Evolutionary conservation across 2,113 vertebrate species (phyloP).

Genomic region (Brachyhypopomus gauderio): DNA sequence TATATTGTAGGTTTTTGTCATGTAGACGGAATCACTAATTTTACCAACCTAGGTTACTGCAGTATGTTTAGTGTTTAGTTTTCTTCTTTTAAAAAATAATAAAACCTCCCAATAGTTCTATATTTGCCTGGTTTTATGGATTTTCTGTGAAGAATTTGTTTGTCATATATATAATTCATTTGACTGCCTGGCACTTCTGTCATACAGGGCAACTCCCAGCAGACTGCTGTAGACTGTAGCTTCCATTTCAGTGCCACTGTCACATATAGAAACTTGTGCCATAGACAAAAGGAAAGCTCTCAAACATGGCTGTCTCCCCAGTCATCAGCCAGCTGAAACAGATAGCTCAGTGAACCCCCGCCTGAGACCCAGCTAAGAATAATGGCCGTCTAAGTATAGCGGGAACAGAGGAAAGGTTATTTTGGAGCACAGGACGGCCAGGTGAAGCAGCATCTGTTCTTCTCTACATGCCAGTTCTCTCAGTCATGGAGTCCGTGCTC

Average conservation of each 20-base stretch:
- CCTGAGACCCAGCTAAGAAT: conserved; percentile 38
- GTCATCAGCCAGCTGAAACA: conserved; percentile 31
- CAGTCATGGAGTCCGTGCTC: conserved; percentile 27
- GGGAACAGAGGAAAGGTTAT: conserved; percentile 30
- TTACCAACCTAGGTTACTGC: neutral
- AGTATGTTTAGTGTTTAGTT: too few species aligned
- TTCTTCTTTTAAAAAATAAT: too few species aligned
- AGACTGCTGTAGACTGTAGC: neutral
- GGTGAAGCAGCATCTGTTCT: neutral
- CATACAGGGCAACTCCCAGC: neutral
- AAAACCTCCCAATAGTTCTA: neutral
- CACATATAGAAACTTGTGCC: conserved; percentile 27
- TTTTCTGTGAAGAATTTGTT: neutral
- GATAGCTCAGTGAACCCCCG: conserved; percentile 37
- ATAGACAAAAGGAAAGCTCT: conserved; percentile 34
- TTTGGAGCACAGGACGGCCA: neutral
- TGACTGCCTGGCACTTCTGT: neutral
- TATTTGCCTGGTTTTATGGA: neutral
- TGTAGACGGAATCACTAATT: neutral
- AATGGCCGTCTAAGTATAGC: conserved; percentile 41
- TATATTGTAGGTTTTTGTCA: neutral
- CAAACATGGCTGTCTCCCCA: conserved; percentile 31
- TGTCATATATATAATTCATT: conserved; percentile 11
- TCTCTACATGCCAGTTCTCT: neutral
- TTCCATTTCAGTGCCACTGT: neutral